phyloP scores from a whole-genome alignment of 2,888 invertebrate species.

The Baccha elongata region DNA sequence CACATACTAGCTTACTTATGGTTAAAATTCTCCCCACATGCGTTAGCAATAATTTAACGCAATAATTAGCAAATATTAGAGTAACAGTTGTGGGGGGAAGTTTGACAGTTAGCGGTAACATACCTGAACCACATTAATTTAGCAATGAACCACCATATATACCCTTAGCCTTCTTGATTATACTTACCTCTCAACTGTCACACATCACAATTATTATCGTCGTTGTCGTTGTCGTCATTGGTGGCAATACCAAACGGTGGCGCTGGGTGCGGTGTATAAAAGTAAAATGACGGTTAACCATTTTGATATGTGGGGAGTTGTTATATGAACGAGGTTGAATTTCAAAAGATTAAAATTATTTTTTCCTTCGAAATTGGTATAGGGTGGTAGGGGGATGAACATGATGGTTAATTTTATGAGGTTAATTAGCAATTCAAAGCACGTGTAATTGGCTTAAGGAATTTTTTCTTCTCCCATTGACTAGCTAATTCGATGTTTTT shows the following conservation, averaged over 20 bases:
- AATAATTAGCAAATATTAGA: slow-evolving; percentile 73
- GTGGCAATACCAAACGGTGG: no score
- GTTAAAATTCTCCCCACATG: slow-evolving; percentile 68
- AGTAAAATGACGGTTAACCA: slow-evolving; percentile 48
- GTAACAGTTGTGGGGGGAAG: slow-evolving; percentile 32
- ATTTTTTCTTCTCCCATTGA: slow-evolving; percentile 41
- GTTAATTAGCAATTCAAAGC: slow-evolving; percentile 57
- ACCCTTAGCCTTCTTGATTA: slow-evolving; percentile 1
- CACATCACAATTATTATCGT: slow-evolving; percentile 15
- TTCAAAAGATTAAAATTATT: slow-evolving; percentile 47
- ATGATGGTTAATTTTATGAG: slow-evolving; percentile 29
- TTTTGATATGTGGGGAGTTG: slow-evolving; percentile 23
- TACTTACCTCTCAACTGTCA: slow-evolving; percentile 57
- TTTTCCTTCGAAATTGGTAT: neutral
- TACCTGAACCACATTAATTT: slow-evolving; percentile 70
- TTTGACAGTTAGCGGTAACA: slow-evolving; percentile 69
- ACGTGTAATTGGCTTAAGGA: slow-evolving; percentile 40
- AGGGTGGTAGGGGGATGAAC: neutral
- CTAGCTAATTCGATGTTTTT: slow-evolving; percentile 41
- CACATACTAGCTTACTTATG: slow-evolving; percentile 1
- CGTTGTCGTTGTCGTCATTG: neutral
- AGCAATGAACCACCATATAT: slow-evolving; percentile 16
- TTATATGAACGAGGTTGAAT: neutral
- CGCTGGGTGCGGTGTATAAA: slow-evolving; percentile 9
- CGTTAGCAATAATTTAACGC: slow-evolving; percentile 70